Conservation (phyloP, 2,888 invertebrate genomes). For the Darwinula stevensoni region DNA sequence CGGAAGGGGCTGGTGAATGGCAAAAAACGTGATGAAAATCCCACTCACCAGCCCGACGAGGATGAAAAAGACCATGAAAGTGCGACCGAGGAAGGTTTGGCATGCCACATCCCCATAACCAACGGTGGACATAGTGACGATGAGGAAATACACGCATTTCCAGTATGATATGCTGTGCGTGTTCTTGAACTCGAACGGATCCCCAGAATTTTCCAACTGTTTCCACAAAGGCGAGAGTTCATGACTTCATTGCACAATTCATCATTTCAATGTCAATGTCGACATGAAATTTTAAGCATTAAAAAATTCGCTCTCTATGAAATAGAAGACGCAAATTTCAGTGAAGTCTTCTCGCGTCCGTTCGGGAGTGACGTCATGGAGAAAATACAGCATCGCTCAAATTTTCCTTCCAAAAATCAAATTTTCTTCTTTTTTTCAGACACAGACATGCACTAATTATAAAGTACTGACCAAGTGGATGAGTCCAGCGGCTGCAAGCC, state of each 20-base stretch:
- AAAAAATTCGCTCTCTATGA: too few relatives aligned
- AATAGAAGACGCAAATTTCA: too few relatives aligned
- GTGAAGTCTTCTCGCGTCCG: too few relatives aligned
- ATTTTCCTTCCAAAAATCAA: not conserved
- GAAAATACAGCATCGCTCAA: not conserved
- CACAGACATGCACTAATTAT: not conserved
- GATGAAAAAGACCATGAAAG: conserved; percentile 99
- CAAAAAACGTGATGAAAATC: too few relatives aligned
- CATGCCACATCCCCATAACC: conserved; percentile 99
- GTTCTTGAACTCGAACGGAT: conserved; percentile 86
- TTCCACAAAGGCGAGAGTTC: not conserved
- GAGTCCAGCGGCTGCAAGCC: conserved; percentile 98
- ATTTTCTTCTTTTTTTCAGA: not conserved
- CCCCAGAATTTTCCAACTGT: conserved; percentile 98
- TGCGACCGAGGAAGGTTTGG: conserved; percentile 86
- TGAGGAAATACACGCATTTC: conserved; percentile 98
- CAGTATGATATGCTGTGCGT: conserved; percentile 88
- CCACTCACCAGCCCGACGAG: conserved; percentile 97
- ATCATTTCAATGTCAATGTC: too few relatives aligned
- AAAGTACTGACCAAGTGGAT: conserved; percentile 77
- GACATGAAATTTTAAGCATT: too few relatives aligned
- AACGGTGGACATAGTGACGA: conserved; percentile 99
- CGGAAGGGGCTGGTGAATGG: conserved; percentile 3
- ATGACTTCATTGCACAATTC: too few relatives aligned
- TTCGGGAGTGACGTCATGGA: not conserved